Base-by-base conservation (phyloP, 2,888 invertebrate genomes). In the Iselma pallidipennis region DNA sequence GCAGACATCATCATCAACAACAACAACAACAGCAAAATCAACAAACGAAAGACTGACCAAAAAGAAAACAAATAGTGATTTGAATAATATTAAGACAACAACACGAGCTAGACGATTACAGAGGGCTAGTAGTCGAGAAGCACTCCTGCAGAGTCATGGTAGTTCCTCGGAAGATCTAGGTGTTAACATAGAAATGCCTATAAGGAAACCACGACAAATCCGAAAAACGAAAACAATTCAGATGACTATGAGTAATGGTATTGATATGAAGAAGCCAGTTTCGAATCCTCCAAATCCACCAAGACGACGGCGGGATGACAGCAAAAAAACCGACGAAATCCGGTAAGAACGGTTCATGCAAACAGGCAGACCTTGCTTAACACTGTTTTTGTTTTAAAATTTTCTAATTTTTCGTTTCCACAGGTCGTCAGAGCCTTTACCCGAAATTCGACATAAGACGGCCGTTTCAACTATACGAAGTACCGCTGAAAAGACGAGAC, bases 101-200 rank as follows among this genome's bases (percentile, higher is more conserved):
- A 80, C 80, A 1, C 81, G 80, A 73, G 83, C 83, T 2, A 73
- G 84, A 59, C 71, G 84, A 56, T 68, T 85, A 33, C 84, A 84
- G 66, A 75, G 84, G 55, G 84, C 84, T 6, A 83, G 81, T 63
- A 85, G 84, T 67, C 77, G 84, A 63, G 85, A 85, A 68, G 82
- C 82, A 49, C 71, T 82, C 31, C 74, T 83, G 16, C 82, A 82
- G 63, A 80, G 81, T 1, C 82, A 82, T 66, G 83, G 82, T 14
- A 84, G 84, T 67, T 84, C 84, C 14, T 85, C 85, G 0, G 85
- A 85, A 72, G 85, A 85, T 74, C 69, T 84, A 23, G 76, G 81
- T 1, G 72, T 75, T 5, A 77, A 73, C 61, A 66, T 73, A 14
- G 80, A 79, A 57, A 70, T 72, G 25, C 78, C 78, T 9, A 60